A percentile compares a stretch with the other conserved stretches of the same genome.
These are phyloP conservation scores for Drosophila aff. DNA, from an alignment of 1,140 invertebrate species.

Conservation along the genomic window DNA sequence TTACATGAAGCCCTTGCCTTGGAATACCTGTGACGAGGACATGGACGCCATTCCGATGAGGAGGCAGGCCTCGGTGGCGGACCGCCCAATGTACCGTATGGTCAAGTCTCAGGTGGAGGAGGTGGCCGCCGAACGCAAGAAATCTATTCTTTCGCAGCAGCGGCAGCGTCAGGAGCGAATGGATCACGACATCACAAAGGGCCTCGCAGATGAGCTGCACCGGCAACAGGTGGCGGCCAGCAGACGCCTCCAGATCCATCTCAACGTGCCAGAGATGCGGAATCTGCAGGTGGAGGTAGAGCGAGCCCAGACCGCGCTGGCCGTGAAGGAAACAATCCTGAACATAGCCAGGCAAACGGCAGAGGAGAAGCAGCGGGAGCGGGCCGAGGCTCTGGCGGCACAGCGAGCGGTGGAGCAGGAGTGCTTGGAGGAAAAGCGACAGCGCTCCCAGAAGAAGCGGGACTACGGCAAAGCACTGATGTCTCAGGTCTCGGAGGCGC, in stretches of 20 bases:
- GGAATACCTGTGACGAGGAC: conserved; percentile 16
- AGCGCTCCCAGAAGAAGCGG: conserved; percentile 21
- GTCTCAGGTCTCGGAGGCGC: conserved; percentile 35
- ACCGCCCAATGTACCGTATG: conserved; percentile 26
- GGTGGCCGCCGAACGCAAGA: conserved; percentile 53
- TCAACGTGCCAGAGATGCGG: conserved; percentile 38
- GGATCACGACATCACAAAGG: conserved; percentile 21
- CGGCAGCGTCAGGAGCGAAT: conserved; percentile 29
- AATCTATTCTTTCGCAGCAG: conserved; percentile 23
- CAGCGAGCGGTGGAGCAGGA: conserved; percentile 28
- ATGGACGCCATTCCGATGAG: conserved; percentile 37
- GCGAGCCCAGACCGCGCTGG: conserved; percentile 50
- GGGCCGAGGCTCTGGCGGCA: conserved; percentile 35
- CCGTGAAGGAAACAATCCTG: conserved; percentile 34
- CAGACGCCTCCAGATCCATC: conserved; percentile 34
- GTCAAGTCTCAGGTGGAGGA: conserved; percentile 62
- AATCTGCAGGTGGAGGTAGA: conserved; percentile 51
- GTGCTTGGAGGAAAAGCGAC: conserved; percentile 26
- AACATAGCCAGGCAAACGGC: background rate
- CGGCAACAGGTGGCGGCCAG: conserved; percentile 45
- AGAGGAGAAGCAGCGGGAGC: conserved; percentile 7
- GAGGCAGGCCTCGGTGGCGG: conserved; percentile 8
- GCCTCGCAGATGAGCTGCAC: conserved; percentile 31
- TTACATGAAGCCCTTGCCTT: conserved; percentile 27
- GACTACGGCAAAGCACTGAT: conserved; percentile 44